Conservation (phyloP, 2,113 vertebrate species). For the Oceanites oceanicus region DNA sequence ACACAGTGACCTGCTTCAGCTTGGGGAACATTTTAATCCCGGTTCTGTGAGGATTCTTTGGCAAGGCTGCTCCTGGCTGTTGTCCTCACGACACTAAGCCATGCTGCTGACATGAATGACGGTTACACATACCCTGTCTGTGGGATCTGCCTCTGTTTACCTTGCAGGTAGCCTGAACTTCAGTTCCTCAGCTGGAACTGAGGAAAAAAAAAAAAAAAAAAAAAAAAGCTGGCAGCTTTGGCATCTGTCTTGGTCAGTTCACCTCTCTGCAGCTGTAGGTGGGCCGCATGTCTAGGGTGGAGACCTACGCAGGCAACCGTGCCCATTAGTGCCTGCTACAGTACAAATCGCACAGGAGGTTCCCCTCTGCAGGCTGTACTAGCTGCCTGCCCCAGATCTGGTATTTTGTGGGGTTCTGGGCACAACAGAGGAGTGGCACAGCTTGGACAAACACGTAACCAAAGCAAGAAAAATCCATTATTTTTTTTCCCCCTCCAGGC, state of each 20-base stretch:
- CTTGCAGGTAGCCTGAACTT: neutral
- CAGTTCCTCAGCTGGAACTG: neutral
- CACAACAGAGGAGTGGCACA: neutral
- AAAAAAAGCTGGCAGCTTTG: neutral
- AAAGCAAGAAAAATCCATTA: neutral
- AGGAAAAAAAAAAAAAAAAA: too few species aligned
- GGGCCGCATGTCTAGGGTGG: accelerated
- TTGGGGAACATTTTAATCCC: neutral
- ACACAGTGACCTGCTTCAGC: neutral
- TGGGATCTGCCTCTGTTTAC: neutral
- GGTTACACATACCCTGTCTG: neutral
- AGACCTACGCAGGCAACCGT: neutral
- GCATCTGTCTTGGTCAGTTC: neutral
- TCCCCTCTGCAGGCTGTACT: neutral
- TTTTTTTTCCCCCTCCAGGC: neutral
- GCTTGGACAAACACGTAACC: neutral
- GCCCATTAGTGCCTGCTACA: neutral
- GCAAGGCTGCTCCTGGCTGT: neutral
- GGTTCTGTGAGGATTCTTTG: neutral
- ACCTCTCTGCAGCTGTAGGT: neutral
- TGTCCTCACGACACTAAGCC: neutral
- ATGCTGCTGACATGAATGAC: neutral
- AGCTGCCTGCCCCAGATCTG: neutral
- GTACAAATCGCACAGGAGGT: neutral
- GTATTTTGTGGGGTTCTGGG: neutral